Evolutionary conservation across 2,888 invertebrate species (phyloP), one percentile per base, ranked within the genome.

Genomic region (Imbricaverruca yamaguchii): DNA sequence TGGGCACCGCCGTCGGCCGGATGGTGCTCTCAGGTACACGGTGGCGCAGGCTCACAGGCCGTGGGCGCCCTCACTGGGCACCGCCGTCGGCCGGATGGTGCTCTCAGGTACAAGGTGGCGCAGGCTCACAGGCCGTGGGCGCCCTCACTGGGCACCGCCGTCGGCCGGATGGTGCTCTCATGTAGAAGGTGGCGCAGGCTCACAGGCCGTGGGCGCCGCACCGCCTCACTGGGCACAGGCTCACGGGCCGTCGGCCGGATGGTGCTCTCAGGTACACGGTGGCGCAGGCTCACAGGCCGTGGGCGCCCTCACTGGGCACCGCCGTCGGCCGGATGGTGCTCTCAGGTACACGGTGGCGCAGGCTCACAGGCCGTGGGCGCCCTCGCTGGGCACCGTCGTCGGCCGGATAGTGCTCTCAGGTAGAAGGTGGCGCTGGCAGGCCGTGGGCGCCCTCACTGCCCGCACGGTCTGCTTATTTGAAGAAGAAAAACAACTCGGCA

Each of bases 51-150:
- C n/a, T n/a, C n/a, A n/a, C n/a, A n/a, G n/a, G n/a, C n/a, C n/a
- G n/a, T n/a, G n/a, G n/a, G n/a, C n/a, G n/a, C n/a, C n/a, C 88
- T 90, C 90, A 83, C 88, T 92, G 82, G 92, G 92, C 12, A 74
- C 2, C 74, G 74, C 74, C 53, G 21, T 15, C 11, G 74, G 53
- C 53, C 18, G 74, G 4, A 39, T 74, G 74, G 55, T 55, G 18
- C 74, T 74, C 9, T 55, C 74, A 53, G 74, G 74, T 74, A 61
- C 80, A n/a, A n/a, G n/a, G n/a, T n/a, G n/a, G n/a, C n/a, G n/a
- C n/a, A n/a, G n/a, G n/a, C n/a, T n/a, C n/a, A n/a, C n/a, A n/a
- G n/a, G n/a, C n/a, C n/a, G n/a, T n/a, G n/a, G n/a, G n/a, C n/a
- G n/a, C n/a, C n/a, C 88, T 90, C 90, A 83, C 88, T 92, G 82